Evolutionary conservation across 2,888 invertebrate genomes (phyloP).

Genomic region (Eristalis intricaria): DNA sequence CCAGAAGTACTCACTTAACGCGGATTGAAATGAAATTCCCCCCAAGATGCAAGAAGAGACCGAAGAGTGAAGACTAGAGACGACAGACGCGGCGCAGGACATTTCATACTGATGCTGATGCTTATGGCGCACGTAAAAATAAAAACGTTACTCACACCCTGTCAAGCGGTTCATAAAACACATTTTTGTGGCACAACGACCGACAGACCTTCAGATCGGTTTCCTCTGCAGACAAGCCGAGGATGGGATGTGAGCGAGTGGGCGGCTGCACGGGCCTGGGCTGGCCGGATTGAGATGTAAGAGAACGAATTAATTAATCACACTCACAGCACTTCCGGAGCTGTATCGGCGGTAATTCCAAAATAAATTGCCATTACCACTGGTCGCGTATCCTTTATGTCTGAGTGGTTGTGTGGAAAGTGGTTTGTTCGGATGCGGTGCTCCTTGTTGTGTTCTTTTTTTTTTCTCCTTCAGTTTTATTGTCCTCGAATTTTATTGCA

Average conservation of each 20-base stretch:
- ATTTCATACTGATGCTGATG: neutral
- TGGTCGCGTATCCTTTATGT: slow-evolving; percentile 48
- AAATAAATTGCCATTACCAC: slow-evolving; percentile 60
- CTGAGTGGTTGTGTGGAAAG: slow-evolving; percentile 11
- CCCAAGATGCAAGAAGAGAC: slow-evolving; percentile 14
- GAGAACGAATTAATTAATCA: slow-evolving; percentile 61
- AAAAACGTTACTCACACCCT: slow-evolving; percentile 25
- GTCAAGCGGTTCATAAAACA: slow-evolving; percentile 37
- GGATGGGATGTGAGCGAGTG: neutral
- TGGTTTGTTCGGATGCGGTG: neutral
- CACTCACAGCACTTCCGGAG: slow-evolving; percentile 59
- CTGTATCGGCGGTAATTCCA: slow-evolving; percentile 54
- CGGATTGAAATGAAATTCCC: slow-evolving; percentile 54
- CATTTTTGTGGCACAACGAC: slow-evolving; percentile 29
- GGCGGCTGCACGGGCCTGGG: neutral
- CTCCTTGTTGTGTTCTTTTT: neutral
- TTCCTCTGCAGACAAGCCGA: neutral
- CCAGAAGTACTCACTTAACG: slow-evolving; percentile 51
- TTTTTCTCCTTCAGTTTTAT: slow-evolving; percentile 17
- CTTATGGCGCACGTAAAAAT: slow-evolving; percentile 36
- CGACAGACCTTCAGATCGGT: slow-evolving; percentile 30
- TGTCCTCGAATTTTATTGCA: slow-evolving; percentile 51
- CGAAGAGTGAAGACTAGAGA: neutral
- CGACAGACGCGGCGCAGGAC: neutral
- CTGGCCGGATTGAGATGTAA: neutral